Percentiles rank a stretch among this genome's conserved stretches.
phyloP scores from a whole-genome alignment of 2,797 vertebrate genomes.

The Poeciliopsis gracilis region DNA sequence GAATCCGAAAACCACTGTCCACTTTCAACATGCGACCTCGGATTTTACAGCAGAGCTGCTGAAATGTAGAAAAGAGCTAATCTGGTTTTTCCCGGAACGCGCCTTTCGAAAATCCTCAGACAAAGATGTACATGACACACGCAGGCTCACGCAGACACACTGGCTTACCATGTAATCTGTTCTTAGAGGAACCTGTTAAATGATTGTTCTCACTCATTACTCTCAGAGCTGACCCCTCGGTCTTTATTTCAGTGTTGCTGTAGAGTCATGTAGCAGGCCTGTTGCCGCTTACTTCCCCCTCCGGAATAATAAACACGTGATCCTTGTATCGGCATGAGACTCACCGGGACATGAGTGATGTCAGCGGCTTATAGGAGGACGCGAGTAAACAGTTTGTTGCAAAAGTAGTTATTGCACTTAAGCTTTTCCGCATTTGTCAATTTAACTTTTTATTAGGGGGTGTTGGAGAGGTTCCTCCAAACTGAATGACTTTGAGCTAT shows the following conservation, averaged over 20 bases:
- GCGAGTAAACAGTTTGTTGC: not conserved
- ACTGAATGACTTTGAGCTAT: not conserved
- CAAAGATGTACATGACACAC: constrained; percentile 27
- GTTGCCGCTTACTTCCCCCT: constrained; percentile 16
- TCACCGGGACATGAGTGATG: constrained; percentile 5
- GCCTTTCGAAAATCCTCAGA: constrained; percentile 24
- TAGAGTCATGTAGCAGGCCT: constrained; percentile 14
- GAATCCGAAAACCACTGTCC: constrained; percentile 39
- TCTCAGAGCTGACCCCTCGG: constrained; percentile 52
- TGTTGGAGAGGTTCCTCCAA: not conserved
- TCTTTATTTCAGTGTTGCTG: constrained; percentile 29
- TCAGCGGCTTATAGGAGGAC: constrained; percentile 18
- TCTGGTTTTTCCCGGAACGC: constrained; percentile 64
- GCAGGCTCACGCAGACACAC: constrained; percentile 33
- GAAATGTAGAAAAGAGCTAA: constrained; percentile 55
- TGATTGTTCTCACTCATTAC: constrained; percentile 66
- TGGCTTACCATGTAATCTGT: constrained; percentile 66
- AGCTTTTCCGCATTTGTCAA: not conserved
- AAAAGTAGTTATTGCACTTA: not conserved
- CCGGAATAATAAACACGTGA: constrained; percentile 34
- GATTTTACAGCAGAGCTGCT: constrained; percentile 62
- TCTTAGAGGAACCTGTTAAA: constrained; percentile 59
- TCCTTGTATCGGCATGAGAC: constrained; percentile 29
- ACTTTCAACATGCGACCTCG: constrained; percentile 42
- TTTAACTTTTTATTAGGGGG: not conserved